These are phyloP conservation scores for Syrmaticus mikado DNA, from an alignment of 2,113 vertebrate genomes.

Conservation along the genomic window DNA sequence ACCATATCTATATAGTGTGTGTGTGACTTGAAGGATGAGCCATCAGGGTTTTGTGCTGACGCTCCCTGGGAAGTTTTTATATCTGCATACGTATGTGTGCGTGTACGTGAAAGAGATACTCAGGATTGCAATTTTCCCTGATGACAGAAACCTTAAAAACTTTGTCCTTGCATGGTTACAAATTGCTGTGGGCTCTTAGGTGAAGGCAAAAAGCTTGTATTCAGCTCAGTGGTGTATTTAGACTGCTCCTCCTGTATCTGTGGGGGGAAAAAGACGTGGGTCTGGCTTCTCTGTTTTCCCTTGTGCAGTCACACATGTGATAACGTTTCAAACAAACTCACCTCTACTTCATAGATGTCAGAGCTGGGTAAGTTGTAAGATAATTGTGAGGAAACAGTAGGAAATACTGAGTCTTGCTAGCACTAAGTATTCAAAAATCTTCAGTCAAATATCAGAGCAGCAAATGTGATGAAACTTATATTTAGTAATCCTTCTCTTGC, in stretches of 20 bases:
- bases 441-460: background rate
- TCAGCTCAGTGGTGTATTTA: accelerated
- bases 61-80: background rate
- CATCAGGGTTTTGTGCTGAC: background rate
- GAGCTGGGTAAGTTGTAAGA: background rate
- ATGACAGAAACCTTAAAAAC: background rate
- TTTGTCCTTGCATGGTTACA: background rate
- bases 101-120: background rate
- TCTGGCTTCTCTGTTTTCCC: background rate
- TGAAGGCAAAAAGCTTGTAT: accelerated
- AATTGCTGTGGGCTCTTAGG: background rate
- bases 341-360: background rate
- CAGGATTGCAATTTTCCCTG: background rate
- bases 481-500: background rate
- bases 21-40: background rate
- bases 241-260: background rate
- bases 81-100: accelerated
- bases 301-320: background rate
- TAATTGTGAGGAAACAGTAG: background rate
- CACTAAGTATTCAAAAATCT: background rate
- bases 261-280: background rate
- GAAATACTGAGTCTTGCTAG: background rate
- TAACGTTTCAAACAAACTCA: background rate
- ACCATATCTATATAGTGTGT: background rate
- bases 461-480: background rate